Evolutionary conservation across 2,888 invertebrate genomes (phyloP).

Genomic region (Eupithecia centaureata): DNA sequence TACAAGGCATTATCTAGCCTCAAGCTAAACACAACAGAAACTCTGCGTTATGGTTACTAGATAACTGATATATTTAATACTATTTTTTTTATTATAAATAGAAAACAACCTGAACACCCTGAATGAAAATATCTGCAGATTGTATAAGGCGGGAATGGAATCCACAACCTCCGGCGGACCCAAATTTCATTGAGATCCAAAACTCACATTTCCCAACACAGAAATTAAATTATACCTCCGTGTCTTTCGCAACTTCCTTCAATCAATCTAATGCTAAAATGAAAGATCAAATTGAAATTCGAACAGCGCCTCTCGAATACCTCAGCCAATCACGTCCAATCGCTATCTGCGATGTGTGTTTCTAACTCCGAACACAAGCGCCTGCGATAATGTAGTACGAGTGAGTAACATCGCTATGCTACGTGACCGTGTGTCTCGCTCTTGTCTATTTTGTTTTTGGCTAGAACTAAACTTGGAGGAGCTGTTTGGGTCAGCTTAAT

Average conservation of each 20-base stretch:
- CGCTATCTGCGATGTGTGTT: slow-evolving; percentile 32
- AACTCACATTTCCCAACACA: not conserved
- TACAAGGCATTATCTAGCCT: too few relatives aligned
- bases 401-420: slow-evolving; percentile 48
- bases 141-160: too few relatives aligned
- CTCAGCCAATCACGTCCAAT: slow-evolving; percentile 27
- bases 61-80: too few relatives aligned
- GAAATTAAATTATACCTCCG: not conserved
- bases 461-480: slow-evolving; percentile 6
- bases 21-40: too few relatives aligned
- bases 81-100: too few relatives aligned
- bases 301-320: slow-evolving; percentile 17
- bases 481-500: slow-evolving; percentile 9
- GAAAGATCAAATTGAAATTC: slow-evolving; percentile 17
- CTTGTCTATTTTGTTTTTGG: slow-evolving; percentile 24
- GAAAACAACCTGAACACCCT: too few relatives aligned
- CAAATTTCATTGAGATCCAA: not conserved
- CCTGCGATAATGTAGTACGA: slow-evolving; percentile 57
- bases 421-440: slow-evolving; percentile 59
- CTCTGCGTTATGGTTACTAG: too few relatives aligned
- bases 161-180: too few relatives aligned
- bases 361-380: slow-evolving; percentile 27
- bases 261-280: not conserved
- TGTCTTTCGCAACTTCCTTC: not conserved
- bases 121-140: too few relatives aligned